These are phyloP conservation scores for Helarctos malayanus DNA, from an alignment of 2,797 vertebrate species.

Conservation along the genomic window DNA sequence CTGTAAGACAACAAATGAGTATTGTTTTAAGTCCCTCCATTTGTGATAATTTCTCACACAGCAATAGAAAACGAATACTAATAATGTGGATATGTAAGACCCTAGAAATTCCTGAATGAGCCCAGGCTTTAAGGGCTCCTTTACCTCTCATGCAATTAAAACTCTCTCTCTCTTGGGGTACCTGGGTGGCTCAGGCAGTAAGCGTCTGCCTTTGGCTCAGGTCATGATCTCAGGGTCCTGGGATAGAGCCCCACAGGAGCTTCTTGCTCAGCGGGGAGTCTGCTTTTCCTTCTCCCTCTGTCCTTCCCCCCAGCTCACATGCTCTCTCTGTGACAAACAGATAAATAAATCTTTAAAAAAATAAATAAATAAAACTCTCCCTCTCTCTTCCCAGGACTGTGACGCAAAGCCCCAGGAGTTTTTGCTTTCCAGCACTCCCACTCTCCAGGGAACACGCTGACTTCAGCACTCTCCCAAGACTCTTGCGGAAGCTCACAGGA, in stretches of 20 bases:
- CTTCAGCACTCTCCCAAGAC: background rate
- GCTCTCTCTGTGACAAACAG: background rate
- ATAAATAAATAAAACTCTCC: background rate
- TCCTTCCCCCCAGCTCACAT: background rate
- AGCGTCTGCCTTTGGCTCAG: no score
- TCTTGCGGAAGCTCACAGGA: background rate
- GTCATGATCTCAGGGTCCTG: no score
- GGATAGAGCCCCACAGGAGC: no score
- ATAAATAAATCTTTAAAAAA: background rate
- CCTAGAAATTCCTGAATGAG: background rate
- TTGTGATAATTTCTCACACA: background rate
- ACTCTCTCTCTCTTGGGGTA: background rate
- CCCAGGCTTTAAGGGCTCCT: background rate
- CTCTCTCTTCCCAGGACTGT: background rate
- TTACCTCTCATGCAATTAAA: background rate
- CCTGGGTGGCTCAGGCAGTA: no score
- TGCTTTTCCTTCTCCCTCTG: background rate
- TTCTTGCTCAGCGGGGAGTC: no score
- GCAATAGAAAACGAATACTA: background rate
- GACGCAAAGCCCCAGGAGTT: background rate
- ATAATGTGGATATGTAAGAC: background rate
- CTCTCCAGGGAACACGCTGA: background rate
- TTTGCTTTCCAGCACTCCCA: background rate
- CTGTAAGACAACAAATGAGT: background rate
- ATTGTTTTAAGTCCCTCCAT: background rate